Base-by-base conservation (phyloP, 2,113 vertebrate species). In the Sylvilagus bachmani region DNA sequence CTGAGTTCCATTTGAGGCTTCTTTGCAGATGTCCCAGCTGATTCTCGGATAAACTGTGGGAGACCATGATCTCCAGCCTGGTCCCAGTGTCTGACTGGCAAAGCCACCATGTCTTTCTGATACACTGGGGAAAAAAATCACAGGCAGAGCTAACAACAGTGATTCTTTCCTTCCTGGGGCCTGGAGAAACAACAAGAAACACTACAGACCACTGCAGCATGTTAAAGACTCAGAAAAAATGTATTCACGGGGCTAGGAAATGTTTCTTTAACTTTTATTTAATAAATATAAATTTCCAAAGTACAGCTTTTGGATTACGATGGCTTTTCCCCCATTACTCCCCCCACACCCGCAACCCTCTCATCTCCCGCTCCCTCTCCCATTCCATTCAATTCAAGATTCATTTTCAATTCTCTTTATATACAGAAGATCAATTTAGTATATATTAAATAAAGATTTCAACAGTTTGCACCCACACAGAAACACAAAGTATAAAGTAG, bases 171-270 rank as follows among this genome's bases (percentile, higher is more conserved):
- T 80, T 90, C 69, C 33, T 75, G 74, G 67, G 75, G 38, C 24
- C 36, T 49, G n/a, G 78, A 55, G 25, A 79, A 74, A n/a, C 27
- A 69, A 9, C 3, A 81, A 73, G 58, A 91, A 92, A 89, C 12
- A 5, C 27, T 64, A 16, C 2, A 73, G 58, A 73, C 27, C 55
- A 14, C 31, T 61, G 69, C 14, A 25, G 29, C 58, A 2, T 88
- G 58, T 33, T 64, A 75, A 44, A 77, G 51, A 84, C 62, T 84
- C 73, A 70, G 62, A 67, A 89, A 93, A 94, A 93, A 21, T 51
- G 49, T 74, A 38, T 58, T 92, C 44, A 29, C 67, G 74, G 53
- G 66, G 83, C 75, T 66, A 36, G 83, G 17, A 93, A 91, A 44
- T 6, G 74, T 44, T 44, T 44, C 6, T 44, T 44, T 44, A 44